Conservation (phyloP, 2,888 invertebrate genomes). For the Tuta absoluta region DNA sequence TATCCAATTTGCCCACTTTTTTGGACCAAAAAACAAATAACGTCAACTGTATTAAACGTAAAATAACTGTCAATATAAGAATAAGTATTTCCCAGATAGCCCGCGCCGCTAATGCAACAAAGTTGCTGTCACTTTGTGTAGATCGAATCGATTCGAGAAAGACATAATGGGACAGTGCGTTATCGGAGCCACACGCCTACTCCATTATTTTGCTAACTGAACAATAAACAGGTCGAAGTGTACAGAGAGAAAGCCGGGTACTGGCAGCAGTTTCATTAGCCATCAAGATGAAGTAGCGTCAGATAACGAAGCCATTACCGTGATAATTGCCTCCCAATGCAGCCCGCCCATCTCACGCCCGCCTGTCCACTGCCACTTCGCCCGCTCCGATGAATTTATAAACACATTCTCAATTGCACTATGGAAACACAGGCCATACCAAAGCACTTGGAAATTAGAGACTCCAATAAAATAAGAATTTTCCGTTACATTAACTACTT, state of each 20-base stretch:
- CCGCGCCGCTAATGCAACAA: constrained; percentile 20
- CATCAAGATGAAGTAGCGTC: constrained; percentile 59
- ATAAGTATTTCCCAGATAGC: constrained; percentile 12
- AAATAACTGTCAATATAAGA: neutral
- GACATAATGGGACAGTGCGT: constrained; percentile 30
- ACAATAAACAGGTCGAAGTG: constrained; percentile 43
- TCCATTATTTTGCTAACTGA: constrained; percentile 39
- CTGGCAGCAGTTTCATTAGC: constrained; percentile 52
- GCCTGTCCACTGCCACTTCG: constrained; percentile 34
- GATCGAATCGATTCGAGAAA: constrained; percentile 24
- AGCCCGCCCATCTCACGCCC: constrained; percentile 50
- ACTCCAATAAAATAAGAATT: constrained; percentile 20
- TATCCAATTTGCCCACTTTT: constrained; percentile 12
- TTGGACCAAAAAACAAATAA: constrained; percentile 9
- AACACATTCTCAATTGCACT: constrained; percentile 3
- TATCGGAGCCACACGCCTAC: constrained; percentile 34
- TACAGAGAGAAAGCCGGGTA: constrained; percentile 51
- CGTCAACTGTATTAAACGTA: neutral
- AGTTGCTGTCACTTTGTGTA: constrained; percentile 16
- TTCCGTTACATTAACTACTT: constrained; percentile 29
- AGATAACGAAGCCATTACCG: constrained; percentile 70
- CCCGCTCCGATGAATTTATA: constrained; percentile 7
- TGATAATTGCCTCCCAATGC: constrained; percentile 61
- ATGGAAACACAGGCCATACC: neutral
- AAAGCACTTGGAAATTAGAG: neutral